phyloP scores from a whole-genome alignment of 2,888 invertebrate genomes.

The Acleris laterana region DNA sequence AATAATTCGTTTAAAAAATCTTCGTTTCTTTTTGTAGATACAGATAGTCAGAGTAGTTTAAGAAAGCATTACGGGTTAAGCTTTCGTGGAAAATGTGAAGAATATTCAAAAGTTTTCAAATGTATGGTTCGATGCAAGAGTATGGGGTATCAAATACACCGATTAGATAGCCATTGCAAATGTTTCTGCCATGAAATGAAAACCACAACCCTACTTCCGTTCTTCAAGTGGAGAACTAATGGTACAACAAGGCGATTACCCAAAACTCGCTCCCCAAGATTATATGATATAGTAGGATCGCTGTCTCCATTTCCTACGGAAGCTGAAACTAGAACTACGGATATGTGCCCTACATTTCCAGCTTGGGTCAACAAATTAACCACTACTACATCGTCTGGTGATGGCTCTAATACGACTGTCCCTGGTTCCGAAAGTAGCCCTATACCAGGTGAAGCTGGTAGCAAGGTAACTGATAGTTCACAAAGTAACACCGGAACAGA shows the following conservation, averaged over 20 bases:
- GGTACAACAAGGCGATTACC: constrained; percentile 57
- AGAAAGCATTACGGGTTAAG: constrained; percentile 69
- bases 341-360: constrained; percentile 17
- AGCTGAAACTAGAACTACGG: background rate
- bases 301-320: constrained; percentile 49
- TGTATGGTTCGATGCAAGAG: constrained; percentile 70
- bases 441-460: too few relatives aligned
- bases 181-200: constrained; percentile 68
- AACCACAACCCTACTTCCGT: constrained; percentile 60
- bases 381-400: too few relatives aligned
- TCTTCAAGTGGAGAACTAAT: constrained; percentile 66
- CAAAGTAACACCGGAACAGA: too few relatives aligned
- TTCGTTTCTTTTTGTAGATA: constrained; percentile 45
- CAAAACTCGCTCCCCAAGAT: constrained; percentile 55
- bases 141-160: constrained; percentile 62
- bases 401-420: too few relatives aligned
- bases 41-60: constrained; percentile 45
- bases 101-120: constrained; percentile 61
- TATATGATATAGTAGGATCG: constrained; percentile 63
- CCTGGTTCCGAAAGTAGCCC: too few relatives aligned
- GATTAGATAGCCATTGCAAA: constrained; percentile 57
- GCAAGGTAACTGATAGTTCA: too few relatives aligned
- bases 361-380: background rate
- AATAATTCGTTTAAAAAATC: too few relatives aligned
- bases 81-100: constrained; percentile 53